Base-by-base conservation (phyloP, 2,113 vertebrate genomes). In the Dipodomys stephensi region DNA sequence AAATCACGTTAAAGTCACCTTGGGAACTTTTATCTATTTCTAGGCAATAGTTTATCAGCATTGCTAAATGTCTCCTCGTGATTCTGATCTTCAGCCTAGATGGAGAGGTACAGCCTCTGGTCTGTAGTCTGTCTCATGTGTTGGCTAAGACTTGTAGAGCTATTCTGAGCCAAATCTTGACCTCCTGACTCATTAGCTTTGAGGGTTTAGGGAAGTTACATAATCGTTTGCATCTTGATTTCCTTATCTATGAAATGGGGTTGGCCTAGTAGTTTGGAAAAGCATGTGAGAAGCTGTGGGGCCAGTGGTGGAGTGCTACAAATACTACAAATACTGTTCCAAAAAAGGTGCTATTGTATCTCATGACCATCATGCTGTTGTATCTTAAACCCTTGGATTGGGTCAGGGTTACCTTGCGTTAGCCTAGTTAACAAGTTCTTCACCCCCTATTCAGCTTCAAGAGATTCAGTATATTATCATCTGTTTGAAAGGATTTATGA, bases 401-500 rank as follows among this genome's bases (percentile, higher is more conserved):
- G 27, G 19, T n/a, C 71, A n/a, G 27, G 13, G n/a, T 77, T n/a
- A 77, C 69, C 53, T 81, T 73, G 22, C 28, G 28, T 82, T 57
- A 44, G 30, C 57, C 8, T 9, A 79, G 28, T 32, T 77, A 78
- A 89, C 0, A 1, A 28, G 86, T 3, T 28, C 18, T 18, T 71
- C 3, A 72, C 2, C 9, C 6, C 25, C 60, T 62, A 2, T 79
- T 90, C 35, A 87, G 68, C 74, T 92, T 88, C 27, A 87, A 82
- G 69, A 74, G 44, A 83, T 81, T 87, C 28, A 18, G 46, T 30
- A n/a, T 19, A 72, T 13, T 83, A 12, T 72, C 81, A 93, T 80
- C 87, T 92, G 16, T 73, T 90, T 88, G 87, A 92, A 91, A 74
- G 13, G 79, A 94, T 93, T 85, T 90, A 74, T 74, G 65, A 83